These are phyloP conservation scores for Poecilia picta DNA, from an alignment of 2,797 vertebrate genomes.

Conservation along the genomic window DNA sequence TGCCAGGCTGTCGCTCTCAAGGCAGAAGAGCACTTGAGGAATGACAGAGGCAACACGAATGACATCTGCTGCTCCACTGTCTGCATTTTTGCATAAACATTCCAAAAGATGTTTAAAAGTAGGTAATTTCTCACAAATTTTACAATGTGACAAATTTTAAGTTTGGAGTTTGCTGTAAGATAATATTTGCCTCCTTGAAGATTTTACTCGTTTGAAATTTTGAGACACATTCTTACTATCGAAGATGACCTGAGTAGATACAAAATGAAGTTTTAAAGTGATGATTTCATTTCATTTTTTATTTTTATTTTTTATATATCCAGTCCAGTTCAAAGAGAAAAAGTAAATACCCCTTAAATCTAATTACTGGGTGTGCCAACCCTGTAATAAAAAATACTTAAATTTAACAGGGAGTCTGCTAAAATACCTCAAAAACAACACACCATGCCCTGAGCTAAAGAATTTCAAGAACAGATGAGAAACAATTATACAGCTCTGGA, in stretches of 20 bases:
- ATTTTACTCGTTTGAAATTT: neutral
- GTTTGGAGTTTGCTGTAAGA: constrained; percentile 40
- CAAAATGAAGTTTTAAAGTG: neutral
- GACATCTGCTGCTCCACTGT: constrained; percentile 53
- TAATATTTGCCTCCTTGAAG: neutral
- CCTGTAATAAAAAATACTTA: neutral
- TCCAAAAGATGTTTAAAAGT: no score
- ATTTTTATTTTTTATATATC: neutral
- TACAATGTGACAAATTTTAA: neutral
- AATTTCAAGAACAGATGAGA: neutral
- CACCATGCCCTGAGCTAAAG: neutral
- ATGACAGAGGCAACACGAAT: constrained; percentile 68
- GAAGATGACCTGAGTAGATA: no score
- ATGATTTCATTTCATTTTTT: neutral
- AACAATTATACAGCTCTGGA: no score
- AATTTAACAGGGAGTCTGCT: neutral
- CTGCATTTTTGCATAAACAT: constrained; percentile 19
- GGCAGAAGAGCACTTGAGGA: constrained; percentile 74
- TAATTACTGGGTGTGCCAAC: neutral
- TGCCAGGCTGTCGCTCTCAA: constrained; percentile 68
- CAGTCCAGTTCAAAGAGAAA: neutral
- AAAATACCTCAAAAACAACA: neutral
- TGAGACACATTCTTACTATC: no score
- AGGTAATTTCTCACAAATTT: neutral
- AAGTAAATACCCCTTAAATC: neutral